Base-by-base conservation (phyloP, 2,888 invertebrate species). In the Nomada fabriciana region DNA sequence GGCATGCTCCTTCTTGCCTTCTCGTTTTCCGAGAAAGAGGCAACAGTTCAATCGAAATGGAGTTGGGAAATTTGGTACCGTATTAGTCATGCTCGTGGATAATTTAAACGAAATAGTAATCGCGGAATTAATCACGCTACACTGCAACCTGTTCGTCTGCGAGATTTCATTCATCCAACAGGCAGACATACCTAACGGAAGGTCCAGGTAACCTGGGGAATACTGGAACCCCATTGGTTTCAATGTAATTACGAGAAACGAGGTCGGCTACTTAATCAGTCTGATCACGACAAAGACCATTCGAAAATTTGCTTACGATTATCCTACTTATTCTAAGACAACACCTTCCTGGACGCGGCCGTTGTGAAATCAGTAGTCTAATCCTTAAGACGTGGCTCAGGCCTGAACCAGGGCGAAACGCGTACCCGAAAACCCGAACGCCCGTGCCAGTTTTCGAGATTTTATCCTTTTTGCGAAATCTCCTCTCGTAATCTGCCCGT, bases 321-420 rank as follows among this genome's bases (percentile, higher is more conserved):
- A 91, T 91, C 90, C 90, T 82, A 82, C 89, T 92, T 89, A 89
- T 91, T 91, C 89, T 90, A 88, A 91, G 89, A 93, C 88, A 91
- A 90, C 90, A 76, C 89, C 89, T 88, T 82, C 71, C 65, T 20
- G 43, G 25, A 11, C 59, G 15, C 18, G 2, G 25, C 13, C 42
- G 42, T 52, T 20, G 60, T 75, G 76, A 76, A 82, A 83, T 85
- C 80, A 36, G 74, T 69, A 79, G 82, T 84, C 71, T 89, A 85
- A 86, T 88, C 86, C 81, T 86, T 15, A 60, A 83, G 82, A 73
- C 65, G 23, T 11, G n/a, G 20, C 10, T 36, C 43, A 23, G 25
- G 25, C 13, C 50, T n/a, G 13, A 18, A 20, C 50, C 11, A 11
- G 43, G 47, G 15, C 7, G 47, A 36, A 43, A 13, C 20, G 15